These are phyloP conservation scores for Lutjanus campechanus DNA, from an alignment of 2,797 vertebrate genomes.

Conservation along the genomic window DNA sequence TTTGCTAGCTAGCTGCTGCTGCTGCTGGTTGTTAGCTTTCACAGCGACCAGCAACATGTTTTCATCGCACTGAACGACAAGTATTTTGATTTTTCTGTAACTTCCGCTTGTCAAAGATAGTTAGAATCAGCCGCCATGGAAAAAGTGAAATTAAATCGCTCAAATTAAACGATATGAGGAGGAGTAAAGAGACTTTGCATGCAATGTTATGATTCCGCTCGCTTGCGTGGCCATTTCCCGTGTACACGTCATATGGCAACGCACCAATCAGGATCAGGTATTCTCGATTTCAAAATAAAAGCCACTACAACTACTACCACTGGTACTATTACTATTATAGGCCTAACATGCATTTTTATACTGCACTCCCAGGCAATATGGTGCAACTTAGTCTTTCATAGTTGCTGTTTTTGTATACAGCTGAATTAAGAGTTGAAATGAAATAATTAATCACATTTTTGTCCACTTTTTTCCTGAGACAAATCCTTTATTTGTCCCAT, in stretches of 20 bases:
- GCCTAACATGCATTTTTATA: background rate
- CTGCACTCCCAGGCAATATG: background rate
- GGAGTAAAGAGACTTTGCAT: conserved; percentile 6
- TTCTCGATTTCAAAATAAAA: conserved; percentile 73
- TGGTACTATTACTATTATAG: background rate
- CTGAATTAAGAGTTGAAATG: background rate
- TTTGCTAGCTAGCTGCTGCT: conserved; percentile 56
- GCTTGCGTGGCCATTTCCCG: conserved; percentile 73
- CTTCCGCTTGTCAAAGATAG: background rate
- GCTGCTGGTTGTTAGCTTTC: conserved; percentile 45
- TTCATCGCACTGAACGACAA: conserved; percentile 6
- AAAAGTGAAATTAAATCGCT: background rate
- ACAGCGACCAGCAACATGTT: conserved; percentile 55
- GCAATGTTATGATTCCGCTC: conserved; percentile 73
- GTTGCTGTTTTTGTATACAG: background rate
- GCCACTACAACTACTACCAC: background rate
- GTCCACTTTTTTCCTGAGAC: too few relatives aligned
- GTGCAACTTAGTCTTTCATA: background rate
- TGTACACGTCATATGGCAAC: conserved; percentile 51
- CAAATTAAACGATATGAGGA: background rate
- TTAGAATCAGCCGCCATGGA: background rate
- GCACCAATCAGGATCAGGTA: conserved; percentile 61
- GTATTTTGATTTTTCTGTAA: background rate
- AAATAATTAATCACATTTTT: background rate
- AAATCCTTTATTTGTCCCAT: too few relatives aligned